Conservation (phyloP, 2,797 vertebrate species). For the Melanotaenia trifasciata region DNA sequence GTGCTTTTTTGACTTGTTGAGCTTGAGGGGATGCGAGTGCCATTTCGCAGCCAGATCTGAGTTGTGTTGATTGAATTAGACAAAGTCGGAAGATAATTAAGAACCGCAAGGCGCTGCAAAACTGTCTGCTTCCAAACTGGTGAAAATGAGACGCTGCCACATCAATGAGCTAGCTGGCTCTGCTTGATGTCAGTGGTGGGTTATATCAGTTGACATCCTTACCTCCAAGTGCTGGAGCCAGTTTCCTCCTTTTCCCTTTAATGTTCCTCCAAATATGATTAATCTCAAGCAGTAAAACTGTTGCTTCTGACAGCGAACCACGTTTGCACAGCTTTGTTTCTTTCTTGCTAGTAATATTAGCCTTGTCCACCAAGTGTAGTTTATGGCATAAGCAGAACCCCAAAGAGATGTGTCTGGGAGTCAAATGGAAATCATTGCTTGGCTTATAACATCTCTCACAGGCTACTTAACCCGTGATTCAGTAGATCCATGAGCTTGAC, state of each 20-base stretch:
- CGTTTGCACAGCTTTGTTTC: slow-evolving; percentile 76
- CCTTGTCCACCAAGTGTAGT: slow-evolving; percentile 73
- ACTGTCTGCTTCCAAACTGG: slow-evolving; percentile 85
- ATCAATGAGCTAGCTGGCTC: slow-evolving; percentile 80
- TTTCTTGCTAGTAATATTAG: slow-evolving; percentile 68
- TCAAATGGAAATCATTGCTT: slow-evolving; percentile 46
- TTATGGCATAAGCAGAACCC: slow-evolving; percentile 66
- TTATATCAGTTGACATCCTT: slow-evolving; percentile 83
- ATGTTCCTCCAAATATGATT: slow-evolving; percentile 84
- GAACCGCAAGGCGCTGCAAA: slow-evolving; percentile 84
- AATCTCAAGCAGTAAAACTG: slow-evolving; percentile 72
- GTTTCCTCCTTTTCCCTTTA: slow-evolving; percentile 78
- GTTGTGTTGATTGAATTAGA: slow-evolving; percentile 88
- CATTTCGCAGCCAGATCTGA: slow-evolving; percentile 84
- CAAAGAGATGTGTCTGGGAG: slow-evolving; percentile 63
- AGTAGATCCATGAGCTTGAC: slow-evolving; percentile 13
- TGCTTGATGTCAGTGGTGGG: slow-evolving; percentile 79
- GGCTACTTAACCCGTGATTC: slow-evolving; percentile 27
- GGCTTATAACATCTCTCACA: slow-evolving; percentile 32
- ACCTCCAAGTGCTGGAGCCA: slow-evolving; percentile 77
- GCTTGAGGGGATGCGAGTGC: slow-evolving; percentile 80
- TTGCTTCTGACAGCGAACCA: slow-evolving; percentile 73
- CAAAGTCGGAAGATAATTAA: slow-evolving; percentile 88
- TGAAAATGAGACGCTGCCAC: slow-evolving; percentile 85
- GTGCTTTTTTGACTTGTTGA: slow-evolving; percentile 78